Conservation (phyloP, 2,113 vertebrate genomes). For the Centropristis striata region DNA sequence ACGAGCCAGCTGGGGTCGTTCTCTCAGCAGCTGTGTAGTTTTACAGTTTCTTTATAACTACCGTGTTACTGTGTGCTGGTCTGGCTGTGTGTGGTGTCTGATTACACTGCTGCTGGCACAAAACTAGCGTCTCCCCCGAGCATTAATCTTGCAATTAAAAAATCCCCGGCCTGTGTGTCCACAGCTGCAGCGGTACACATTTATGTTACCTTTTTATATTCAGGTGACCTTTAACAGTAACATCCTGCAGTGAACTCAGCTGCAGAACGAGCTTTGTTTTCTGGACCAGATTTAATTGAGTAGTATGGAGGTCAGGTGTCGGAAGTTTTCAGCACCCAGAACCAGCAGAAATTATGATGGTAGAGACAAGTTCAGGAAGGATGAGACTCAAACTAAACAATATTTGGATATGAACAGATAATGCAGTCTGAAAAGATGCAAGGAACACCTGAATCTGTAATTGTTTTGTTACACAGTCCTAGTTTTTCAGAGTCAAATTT, state of each 20-base stretch:
- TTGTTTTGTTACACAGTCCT: not conserved
- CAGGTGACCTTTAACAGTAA: not conserved
- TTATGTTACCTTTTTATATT: constrained; percentile 4
- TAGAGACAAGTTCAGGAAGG: not conserved
- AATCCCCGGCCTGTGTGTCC: constrained; percentile 17
- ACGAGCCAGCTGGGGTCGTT: constrained; percentile 18
- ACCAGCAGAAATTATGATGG: not conserved
- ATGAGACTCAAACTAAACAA: not conserved
- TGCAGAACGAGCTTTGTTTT: not conserved
- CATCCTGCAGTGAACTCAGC: constrained; percentile 5
- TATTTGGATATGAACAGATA: not conserved
- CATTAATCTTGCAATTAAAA: constrained; percentile 39
- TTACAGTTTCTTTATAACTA: constrained; percentile 1
- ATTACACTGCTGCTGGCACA: constrained; percentile 34
- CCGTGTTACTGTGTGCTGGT: constrained; percentile 9
- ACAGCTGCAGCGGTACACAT: constrained; percentile 15
- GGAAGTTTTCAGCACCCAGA: constrained; percentile 1
- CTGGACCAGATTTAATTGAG: not conserved
- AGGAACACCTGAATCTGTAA: not conserved
- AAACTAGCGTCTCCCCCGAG: constrained; percentile 5
- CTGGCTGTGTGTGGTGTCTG: constrained; percentile 7
- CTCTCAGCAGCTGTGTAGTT: constrained; percentile 10
- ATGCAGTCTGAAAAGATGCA: not conserved
- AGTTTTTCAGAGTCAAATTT: no score
- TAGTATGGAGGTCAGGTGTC: not conserved